These are phyloP conservation scores for Mythimna loreyi DNA, from an alignment of 2,888 invertebrate species.

Conservation along the genomic window DNA sequence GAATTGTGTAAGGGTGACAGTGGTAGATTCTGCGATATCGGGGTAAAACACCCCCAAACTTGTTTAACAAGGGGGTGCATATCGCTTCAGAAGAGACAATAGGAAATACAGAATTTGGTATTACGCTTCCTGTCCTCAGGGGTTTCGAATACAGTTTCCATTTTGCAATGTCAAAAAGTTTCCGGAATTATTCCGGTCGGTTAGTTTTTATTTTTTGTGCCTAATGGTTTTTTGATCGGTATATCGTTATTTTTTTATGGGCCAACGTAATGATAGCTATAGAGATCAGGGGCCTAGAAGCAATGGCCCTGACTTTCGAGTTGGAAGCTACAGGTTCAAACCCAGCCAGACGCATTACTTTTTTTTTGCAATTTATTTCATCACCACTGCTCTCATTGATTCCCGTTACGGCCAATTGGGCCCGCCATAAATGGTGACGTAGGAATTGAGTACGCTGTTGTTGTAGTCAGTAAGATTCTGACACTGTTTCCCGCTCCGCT, in stretches of 20 bases:
- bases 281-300: too few relatives aligned
- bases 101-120: slow-evolving; percentile 63
- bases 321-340: too few relatives aligned
- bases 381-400: too few relatives aligned
- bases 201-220: slow-evolving; percentile 30
- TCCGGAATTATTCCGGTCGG: slow-evolving; percentile 37
- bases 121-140: slow-evolving; percentile 54
- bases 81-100: slow-evolving; percentile 60
- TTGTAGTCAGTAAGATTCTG: too few relatives aligned
- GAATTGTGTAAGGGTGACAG: slow-evolving; percentile 72
- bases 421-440: too few relatives aligned
- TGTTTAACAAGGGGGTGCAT: slow-evolving; percentile 60
- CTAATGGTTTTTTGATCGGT: slow-evolving; percentile 20
- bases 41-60: slow-evolving; percentile 59
- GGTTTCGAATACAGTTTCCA: slow-evolving; percentile 35
- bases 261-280: too few relatives aligned
- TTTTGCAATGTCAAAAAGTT: slow-evolving; percentile 57
- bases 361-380: too few relatives aligned
- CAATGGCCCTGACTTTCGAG: too few relatives aligned
- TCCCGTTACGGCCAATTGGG: too few relatives aligned
- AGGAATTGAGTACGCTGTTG: too few relatives aligned
- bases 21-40: slow-evolving; percentile 56
- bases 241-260: slow-evolving; percentile 5
- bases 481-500: too few relatives aligned
- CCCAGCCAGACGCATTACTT: too few relatives aligned